Percentiles rank a stretch among this genome's conserved stretches.
phyloP scores from a whole-genome alignment of 2,797 vertebrate genomes.

The Ceryle rudis region DNA sequence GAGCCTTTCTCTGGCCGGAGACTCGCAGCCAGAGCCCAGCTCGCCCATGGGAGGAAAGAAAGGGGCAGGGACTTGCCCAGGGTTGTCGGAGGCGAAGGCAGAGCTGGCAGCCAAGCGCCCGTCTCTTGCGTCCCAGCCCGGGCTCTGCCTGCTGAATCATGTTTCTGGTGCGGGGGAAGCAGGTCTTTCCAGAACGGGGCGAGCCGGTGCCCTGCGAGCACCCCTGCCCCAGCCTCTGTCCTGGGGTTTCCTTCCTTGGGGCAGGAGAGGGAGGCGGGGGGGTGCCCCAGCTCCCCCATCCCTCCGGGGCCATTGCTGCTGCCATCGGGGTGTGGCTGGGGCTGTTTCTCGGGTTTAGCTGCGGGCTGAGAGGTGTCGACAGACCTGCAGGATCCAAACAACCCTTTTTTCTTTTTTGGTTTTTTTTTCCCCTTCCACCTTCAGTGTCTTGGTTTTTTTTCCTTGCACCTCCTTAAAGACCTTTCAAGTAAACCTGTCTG shows the following conservation, averaged over 20 bases:
- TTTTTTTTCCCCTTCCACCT: too few species aligned
- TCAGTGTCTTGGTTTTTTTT: too few species aligned
- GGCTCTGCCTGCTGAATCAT: background rate
- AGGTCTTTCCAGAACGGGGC: background rate
- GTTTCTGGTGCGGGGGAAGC: background rate
- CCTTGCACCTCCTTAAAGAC: background rate
- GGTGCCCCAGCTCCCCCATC: background rate
- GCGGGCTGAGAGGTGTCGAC: background rate
- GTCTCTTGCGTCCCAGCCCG: background rate
- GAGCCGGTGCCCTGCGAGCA: background rate
- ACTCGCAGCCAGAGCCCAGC: accelerated
- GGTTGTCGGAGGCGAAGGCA: accelerated
- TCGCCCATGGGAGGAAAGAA: accelerated
- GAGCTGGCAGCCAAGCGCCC: background rate
- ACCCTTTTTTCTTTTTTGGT: background rate
- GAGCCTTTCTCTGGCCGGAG: background rate
- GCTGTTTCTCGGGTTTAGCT: background rate
- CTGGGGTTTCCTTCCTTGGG: background rate
- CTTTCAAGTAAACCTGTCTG: background rate
- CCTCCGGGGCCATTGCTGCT: accelerated
- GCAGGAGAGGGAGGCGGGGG: background rate
- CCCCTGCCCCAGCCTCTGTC: background rate
- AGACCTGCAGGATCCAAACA: background rate
- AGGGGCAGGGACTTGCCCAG: background rate
- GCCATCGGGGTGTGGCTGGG: background rate